Evolutionary conservation across 2,888 invertebrate species (phyloP).

Genomic region (Piscicola geometra): DNA sequence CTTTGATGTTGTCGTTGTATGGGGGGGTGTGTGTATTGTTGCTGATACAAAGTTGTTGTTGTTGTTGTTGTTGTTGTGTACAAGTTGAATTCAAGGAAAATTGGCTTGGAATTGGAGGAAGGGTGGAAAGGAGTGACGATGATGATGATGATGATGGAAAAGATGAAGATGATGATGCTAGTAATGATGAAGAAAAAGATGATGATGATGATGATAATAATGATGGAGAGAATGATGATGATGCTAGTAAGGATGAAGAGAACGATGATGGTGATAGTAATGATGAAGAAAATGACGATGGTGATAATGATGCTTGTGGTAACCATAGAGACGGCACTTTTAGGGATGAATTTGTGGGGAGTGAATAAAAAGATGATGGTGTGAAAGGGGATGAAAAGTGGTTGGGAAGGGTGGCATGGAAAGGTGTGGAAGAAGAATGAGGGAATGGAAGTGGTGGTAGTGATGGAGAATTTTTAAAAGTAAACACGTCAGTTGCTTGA

Average conservation of each 20-base stretch:
- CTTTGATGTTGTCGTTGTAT: background rate
- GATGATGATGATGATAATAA: too few species aligned
- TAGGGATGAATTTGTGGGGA: too few species aligned
- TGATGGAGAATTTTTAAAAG: too few species aligned
- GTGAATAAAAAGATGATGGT: background rate
- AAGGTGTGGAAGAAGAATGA: background rate
- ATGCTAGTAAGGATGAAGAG: too few species aligned
- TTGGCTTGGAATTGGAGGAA: background rate
- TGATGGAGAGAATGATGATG: background rate
- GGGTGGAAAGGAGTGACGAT: background rate
- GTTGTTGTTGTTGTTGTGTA: background rate
- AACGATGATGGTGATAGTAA: background rate
- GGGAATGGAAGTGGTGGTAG: background rate
- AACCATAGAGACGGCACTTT: too few species aligned
- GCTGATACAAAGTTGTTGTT: background rate
- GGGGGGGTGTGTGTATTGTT: background rate
- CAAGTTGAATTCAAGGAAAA: background rate
- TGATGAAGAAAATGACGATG: background rate
- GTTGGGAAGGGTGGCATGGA: background rate
- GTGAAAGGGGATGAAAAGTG: background rate
- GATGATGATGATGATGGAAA: conserved; percentile 2
- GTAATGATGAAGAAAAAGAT: too few species aligned
- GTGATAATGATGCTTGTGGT: background rate
- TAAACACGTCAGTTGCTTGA: too few species aligned
- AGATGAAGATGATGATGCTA: too few species aligned